Percentiles rank a stretch among this genome's conserved stretches.
These are phyloP conservation scores for Hypercompe scribonia DNA, from an alignment of 2,888 invertebrate genomes.

Conservation along the genomic window DNA sequence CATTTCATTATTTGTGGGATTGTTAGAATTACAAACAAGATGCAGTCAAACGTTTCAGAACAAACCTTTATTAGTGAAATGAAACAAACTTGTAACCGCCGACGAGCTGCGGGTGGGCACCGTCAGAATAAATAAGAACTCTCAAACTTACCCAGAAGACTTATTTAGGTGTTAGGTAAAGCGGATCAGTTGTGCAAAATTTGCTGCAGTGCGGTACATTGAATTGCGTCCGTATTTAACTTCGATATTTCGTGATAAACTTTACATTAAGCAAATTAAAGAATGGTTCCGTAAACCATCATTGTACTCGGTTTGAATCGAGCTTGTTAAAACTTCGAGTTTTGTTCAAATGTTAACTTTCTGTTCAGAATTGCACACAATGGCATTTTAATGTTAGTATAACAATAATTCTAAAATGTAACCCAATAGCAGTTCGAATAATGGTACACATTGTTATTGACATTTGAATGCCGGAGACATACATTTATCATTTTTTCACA, in stretches of 20 bases:
- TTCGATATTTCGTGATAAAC: background rate
- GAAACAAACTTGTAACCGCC: conserved; percentile 25
- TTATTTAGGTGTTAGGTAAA: conserved; percentile 20
- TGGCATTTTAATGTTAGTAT: background rate
- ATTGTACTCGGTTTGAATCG: background rate
- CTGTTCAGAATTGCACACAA: background rate
- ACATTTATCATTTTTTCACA: background rate
- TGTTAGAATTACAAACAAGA: background rate
- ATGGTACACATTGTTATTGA: background rate
- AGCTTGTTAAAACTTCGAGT: background rate
- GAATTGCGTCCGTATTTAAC: conserved; percentile 7
- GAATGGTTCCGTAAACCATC: conserved; percentile 4
- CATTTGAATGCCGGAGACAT: background rate
- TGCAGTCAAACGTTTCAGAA: conserved; percentile 12
- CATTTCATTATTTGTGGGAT: background rate
- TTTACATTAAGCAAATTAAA: background rate
- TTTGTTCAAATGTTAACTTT: background rate
- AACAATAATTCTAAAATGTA: background rate
- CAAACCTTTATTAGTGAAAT: conserved; percentile 32
- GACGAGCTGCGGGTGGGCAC: conserved; percentile 27
- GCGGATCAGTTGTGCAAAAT: conserved; percentile 5
- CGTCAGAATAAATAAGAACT: conserved; percentile 14
- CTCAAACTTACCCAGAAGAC: conserved; percentile 15
- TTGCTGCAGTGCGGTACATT: conserved; percentile 9
- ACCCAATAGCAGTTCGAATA: background rate